Evolutionary conservation across 64 coral and sea anemone genomes (phyloP), one percentile per base, ranked within the genome.

Genomic region (Montipora capricornis): DNA sequence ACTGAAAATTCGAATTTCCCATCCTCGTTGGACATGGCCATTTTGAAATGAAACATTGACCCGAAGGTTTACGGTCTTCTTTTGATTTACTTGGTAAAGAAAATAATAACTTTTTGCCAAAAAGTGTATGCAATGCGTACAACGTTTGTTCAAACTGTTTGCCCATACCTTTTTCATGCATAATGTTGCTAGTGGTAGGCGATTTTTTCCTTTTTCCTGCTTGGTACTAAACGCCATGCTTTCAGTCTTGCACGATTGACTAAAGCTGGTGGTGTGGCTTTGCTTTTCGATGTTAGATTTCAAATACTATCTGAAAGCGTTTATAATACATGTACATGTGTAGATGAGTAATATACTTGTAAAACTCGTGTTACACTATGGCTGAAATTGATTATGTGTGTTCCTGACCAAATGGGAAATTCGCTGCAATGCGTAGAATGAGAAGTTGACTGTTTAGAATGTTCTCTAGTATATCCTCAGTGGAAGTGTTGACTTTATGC

Each of bases 51-150:
- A n/a, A 29, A 68, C 19, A 47, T 37, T 37, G 29, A 37, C 29
- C 75, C 15, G 4, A 8, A 13, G 75, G 75, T 15, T 77, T 37
- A 13, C 29, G 29, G 29, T 7, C 75, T 26, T 12, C 14, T 67
- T 84, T 84, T 84, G 44, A 19, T 64, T 64, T 82, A 62, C 51
- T 44, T 57, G 6, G 6, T 57, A 8, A 57, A 57, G 6, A 57
- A 37, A 57, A 11, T 11, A 57, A 11, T 57, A 57, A 8, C 11
- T 0, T 71, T 15, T 70, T 71, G 70, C 7, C 11, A 71, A 73
- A 86, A 67, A 86, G 73, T 86, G 64, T 73, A 3, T 13, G 82
- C 66, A 86, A 86, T 86, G 66, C 47, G 64, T 22, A 48, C 49
- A 19, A 46, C 49, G 17, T 5, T 44, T 20, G 0, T 57, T 71